Base-by-base conservation (phyloP, 2,113 vertebrate species). In the Bettongia penicillata region DNA sequence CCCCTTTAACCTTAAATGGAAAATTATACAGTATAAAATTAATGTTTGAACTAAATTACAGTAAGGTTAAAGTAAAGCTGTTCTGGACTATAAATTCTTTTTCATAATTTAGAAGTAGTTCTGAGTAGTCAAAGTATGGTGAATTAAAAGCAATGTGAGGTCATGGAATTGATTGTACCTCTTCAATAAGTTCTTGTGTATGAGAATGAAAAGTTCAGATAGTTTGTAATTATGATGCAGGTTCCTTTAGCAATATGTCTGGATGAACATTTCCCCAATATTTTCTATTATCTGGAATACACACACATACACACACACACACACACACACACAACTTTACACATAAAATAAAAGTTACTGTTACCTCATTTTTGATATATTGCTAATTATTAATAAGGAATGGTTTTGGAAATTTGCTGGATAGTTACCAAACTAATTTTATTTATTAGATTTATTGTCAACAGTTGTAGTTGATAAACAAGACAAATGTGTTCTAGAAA, bases 41-140 rank as follows among this genome's bases (percentile, higher is more conserved):
- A 89, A 4, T 93, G 10, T 51, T 53, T 37, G 2, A 53, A 77
- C 25, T 94, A 1, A 96, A 91, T 4, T 90, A 95, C 0, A 2
- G n/a, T 68, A 77, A 93, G 49, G 77, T 92, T 51, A 53, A 97
- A 53, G n/a, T 90, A 90, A 95, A 92, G 77, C 12, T 3, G 93
- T 84, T 84, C 16, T 95, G 93, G 11, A 90, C 14, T 57, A 1
- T 2, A 91, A 89, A 77, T 93, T 31, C 8, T 94, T 97, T 89
- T n/a, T 0, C 1, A 10, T 43, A 92, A 57, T 90, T 51, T 9
- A 92, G 26, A 93, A 93, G 95, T 94, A 47, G 3, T 51, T 28
- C 48, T 52, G 47, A 61, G 90, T 91, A 90, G 94, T 92, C 93
- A n/a, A 28, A 92, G 2, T 91, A 37, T 89, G 43, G 9, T 90